These are phyloP conservation scores for Augochlorella aurata DNA, from an alignment of 2,888 invertebrate genomes.

Conservation along the genomic window DNA sequence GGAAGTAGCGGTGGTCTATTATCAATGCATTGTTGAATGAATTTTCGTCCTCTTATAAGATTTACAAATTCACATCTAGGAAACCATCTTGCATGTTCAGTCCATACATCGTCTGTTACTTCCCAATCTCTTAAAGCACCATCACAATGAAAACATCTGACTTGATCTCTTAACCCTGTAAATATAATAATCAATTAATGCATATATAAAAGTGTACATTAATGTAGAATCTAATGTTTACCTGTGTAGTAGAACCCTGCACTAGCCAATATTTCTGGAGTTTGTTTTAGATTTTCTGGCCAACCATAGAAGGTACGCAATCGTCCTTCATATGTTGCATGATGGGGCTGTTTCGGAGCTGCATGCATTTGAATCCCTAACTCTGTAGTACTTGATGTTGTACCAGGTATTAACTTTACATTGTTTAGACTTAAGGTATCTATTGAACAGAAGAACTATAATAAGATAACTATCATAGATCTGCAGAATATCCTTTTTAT, in stretches of 20 bases:
- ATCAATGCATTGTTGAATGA: conserved; percentile 84
- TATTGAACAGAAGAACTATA: conserved; percentile 52
- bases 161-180: conserved; percentile 87
- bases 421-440: conserved; percentile 76
- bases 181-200: neutral
- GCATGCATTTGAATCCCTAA: conserved; percentile 85
- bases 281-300: conserved; percentile 90
- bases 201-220: neutral
- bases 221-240: conserved; percentile 66
- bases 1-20: conserved; percentile 75
- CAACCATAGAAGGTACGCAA: conserved; percentile 89
- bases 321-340: conserved; percentile 87
- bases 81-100: conserved; percentile 97
- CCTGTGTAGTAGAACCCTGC: conserved; percentile 95
- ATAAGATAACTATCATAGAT: neutral
- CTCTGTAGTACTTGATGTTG: conserved; percentile 82
- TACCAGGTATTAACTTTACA: conserved; percentile 77
- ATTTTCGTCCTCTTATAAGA: conserved; percentile 91
- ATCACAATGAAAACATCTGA: conserved; percentile 97
- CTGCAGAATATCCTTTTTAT: conserved; percentile 1
- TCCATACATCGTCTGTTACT: conserved; percentile 94
- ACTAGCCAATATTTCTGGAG: conserved; percentile 89
- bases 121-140: conserved; percentile 96
- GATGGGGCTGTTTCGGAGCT: conserved; percentile 86
- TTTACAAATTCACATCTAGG: conserved; percentile 92